Evolutionary conservation across 2,113 vertebrate genomes (phyloP), one percentile per base, ranked within the genome.

Genomic region (Salvelinus alpinus): DNA sequence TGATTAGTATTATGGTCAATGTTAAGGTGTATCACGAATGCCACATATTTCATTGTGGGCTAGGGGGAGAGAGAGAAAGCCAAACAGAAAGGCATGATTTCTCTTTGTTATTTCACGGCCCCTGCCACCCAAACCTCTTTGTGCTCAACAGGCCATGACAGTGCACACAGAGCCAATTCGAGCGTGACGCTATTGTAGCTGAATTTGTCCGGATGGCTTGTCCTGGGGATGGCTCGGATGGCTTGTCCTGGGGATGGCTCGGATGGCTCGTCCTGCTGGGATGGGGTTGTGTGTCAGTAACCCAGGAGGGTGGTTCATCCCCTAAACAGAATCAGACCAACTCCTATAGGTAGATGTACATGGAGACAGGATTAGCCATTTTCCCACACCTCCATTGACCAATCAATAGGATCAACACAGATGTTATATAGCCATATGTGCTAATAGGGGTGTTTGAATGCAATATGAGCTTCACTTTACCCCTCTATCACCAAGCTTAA

Each of bases 61-160:
- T 73, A 77, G 68, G 57, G 76, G 77, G 31, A n/a, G 71, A 80
- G 72, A 31, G 31, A 70, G 72, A 69, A 73, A 72, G 70, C 74
- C 24, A 74, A 78, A 84, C 69, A 67, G 75, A 73, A 9, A 44
- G 16, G 74, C 22, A 72, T 62, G 54, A 73, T 70, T 66, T 44
- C 38, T 48, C 24, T 9, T 57, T 72, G 71, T 70, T 78, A 86
- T 85, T 88, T 85, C 82, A 80, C 73, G 81, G 78, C 65, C 72
- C 18, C 73, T 82, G 84, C 78, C 86, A 86, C 86, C 80, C 82
- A 82, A 88, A 89, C 75, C 86, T 86, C 85, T 84, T 81, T 65
- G 80, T 90, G 90, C 81, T 90, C 88, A 92, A 87, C 88, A 87
- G 81, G 81, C 85, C 86, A 68, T 90, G 80, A 86, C 89, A 79